Base-by-base conservation (phyloP, 1,140 invertebrate genomes). In the Drosophila cardini region DNA sequence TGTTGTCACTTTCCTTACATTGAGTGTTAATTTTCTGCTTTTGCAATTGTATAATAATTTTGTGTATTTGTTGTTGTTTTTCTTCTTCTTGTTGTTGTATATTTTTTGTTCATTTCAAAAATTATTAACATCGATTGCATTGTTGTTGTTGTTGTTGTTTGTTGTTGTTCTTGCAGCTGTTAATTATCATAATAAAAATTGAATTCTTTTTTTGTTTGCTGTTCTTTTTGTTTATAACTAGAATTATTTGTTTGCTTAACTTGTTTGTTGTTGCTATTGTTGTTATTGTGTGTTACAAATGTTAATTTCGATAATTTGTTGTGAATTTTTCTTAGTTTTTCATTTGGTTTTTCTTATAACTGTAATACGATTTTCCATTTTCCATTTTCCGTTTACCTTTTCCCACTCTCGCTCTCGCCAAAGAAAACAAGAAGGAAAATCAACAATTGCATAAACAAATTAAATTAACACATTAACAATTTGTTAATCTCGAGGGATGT, bases 21-120 rank as follows among this genome's bases (percentile, higher is more conserved):
- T 84, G 80, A 74, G 76, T 90, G 76, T 86, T 90, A 79, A 86
- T 74, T 90, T 85, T 74, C 86, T 85, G 76, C 80, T 60, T 78
- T 89, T 80, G 84, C 84, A 89, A 89, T 84, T 89, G 82, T 86
- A 86, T 86, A 86, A 87, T 86, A 73, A 72, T 83, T 65, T 76
- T 86, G 65, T 74, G 55, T 64, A 70, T 60, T 83, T 76, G 45
- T 78, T 69, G 55, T 79, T 78, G 60, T n/a, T n/a, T n/a, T n/a
- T n/a, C n/a, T n/a, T n/a, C n/a, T n/a, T n/a, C n/a, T 60, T 76
- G 13, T 69, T 72, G 43, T 76, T 70, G 57, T 79, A 60, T 61
- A 45, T 67, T 68, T 72, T 53, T 55, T 52, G 3, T 10, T 65
- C 52, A 42, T 82, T 65, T 80, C 78, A 85, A 85, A 85, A 87